Conservation (phyloP, 2,797 vertebrate species). For the Premnoplex brunnescens region DNA sequence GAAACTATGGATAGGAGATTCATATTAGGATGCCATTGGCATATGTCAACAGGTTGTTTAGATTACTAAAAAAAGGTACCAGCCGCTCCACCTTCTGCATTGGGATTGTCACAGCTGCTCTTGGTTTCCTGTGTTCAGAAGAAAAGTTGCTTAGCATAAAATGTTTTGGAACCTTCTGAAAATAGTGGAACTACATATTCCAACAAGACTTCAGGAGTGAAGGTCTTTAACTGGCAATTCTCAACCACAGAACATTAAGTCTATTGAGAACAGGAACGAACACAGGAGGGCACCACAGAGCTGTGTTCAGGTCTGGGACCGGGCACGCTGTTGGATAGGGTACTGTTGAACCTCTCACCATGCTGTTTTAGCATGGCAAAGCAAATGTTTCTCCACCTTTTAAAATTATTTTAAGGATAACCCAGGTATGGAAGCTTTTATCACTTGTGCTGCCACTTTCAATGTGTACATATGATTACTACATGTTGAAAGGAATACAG, state of each 20-base stretch:
- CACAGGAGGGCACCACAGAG: neutral
- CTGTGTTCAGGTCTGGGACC: neutral
- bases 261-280: neutral
- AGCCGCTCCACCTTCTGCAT: neutral
- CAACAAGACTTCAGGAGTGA: neutral
- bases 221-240: neutral
- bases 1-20: neutral
- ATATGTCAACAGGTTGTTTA: neutral
- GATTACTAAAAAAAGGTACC: neutral
- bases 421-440: neutral
- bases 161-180: neutral
- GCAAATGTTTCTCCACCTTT: neutral
- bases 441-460: neutral
- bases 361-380: neutral
- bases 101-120: neutral
- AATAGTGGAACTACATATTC: neutral
- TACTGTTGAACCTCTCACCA: neutral
- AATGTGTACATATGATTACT: neutral
- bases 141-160: neutral
- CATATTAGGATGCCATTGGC: neutral
- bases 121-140: neutral
- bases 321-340: neutral
- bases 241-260: neutral
- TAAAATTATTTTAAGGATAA: neutral
- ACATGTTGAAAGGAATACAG: neutral